A percentile compares a stretch with the other conserved stretches of the same genome.
Conservation (phyloP, 2,113 vertebrate genomes). For the Sula dactylatra region DNA sequence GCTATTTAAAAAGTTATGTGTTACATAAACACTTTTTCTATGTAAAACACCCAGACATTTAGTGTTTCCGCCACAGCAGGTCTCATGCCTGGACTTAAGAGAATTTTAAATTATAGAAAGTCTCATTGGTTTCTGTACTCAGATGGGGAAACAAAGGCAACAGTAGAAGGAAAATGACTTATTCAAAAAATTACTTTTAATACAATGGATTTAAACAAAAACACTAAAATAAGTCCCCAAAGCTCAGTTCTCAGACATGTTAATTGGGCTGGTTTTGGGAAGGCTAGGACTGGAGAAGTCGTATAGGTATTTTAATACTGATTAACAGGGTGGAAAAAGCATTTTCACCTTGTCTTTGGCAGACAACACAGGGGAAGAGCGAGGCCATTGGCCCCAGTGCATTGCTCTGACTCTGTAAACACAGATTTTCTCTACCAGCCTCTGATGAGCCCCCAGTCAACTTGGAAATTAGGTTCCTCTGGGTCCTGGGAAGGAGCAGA, state of each 20-base stretch:
- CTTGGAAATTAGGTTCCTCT: not conserved
- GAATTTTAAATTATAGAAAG: not conserved
- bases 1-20: not conserved
- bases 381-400: fast-evolving
- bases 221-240: not conserved
- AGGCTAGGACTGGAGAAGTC: not conserved
- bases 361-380: not conserved
- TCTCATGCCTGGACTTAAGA: not conserved
- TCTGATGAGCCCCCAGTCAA: fast-evolving
- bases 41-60: not conserved
- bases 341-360: not conserved
- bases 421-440: not conserved
- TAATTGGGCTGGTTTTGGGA: not conserved
- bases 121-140: not conserved
- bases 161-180: not conserved
- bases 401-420: not conserved
- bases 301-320: not conserved
- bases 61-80: not conserved
- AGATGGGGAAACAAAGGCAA: not conserved
- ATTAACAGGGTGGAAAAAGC: not conserved
- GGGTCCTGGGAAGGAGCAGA: not conserved
- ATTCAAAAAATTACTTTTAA: not conserved
- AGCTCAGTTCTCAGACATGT: not conserved
- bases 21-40: not conserved
- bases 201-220: not conserved